phyloP scores from a whole-genome alignment of 2,113 vertebrate genomes.

The Elaphurus davidianus region DNA sequence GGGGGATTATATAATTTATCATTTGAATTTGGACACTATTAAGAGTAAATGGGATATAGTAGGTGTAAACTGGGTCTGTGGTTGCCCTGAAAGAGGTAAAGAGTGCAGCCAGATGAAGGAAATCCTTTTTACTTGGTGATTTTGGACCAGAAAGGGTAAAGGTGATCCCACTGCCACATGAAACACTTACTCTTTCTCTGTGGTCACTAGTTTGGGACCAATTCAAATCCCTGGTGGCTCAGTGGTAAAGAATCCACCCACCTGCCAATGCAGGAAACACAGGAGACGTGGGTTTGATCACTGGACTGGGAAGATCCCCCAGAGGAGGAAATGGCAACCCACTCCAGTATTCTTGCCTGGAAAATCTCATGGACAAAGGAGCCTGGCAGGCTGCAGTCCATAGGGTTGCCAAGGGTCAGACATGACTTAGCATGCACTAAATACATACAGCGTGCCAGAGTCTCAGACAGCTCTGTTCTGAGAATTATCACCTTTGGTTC shows the following conservation, averaged over 20 bases:
- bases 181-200: not conserved
- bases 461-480: not conserved
- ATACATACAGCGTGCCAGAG: not conserved
- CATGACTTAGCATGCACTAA: not conserved
- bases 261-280: not conserved
- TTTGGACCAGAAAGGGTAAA: not conserved
- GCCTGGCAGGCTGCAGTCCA: not conserved
- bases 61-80: not conserved
- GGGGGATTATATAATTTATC: not conserved
- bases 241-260: not conserved
- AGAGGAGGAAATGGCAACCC: not conserved
- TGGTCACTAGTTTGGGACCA: not conserved
- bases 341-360: not conserved
- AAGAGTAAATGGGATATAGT: not conserved
- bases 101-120: not conserved
- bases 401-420: not conserved
- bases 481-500: not conserved
- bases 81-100: not conserved
- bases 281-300: not conserved
- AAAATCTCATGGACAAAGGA: not conserved
- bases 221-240: not conserved
- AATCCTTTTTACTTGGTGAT: not conserved
- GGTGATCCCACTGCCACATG: not conserved
- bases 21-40: not conserved
- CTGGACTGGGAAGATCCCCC: not conserved